Percentiles rank a stretch among this genome's conserved stretches.
phyloP scores from a whole-genome alignment of 2,888 invertebrate genomes.

The Allophyes oxyacanthae region DNA sequence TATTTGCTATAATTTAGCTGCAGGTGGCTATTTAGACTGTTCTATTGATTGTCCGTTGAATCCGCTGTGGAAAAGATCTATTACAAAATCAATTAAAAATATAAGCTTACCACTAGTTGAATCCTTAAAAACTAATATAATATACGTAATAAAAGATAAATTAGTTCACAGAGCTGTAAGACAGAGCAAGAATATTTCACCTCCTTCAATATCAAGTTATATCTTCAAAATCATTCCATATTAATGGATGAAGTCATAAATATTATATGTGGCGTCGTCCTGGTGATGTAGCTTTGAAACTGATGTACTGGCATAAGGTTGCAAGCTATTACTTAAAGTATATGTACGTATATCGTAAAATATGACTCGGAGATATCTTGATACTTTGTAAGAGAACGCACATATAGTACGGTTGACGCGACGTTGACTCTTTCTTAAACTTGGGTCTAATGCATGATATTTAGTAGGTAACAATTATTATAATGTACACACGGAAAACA shows the following conservation, averaged over 20 bases:
- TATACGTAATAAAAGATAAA: background rate
- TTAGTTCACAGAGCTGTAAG: conserved; percentile 13
- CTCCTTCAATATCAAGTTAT: conserved; percentile 13
- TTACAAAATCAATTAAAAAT: too few species aligned
- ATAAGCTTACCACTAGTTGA: too few species aligned
- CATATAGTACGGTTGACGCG: background rate
- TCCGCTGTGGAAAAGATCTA: too few species aligned
- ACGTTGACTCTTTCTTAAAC: conserved; percentile 2
- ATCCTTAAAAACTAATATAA: too few species aligned
- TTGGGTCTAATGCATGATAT: background rate
- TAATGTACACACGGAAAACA: too few species aligned
- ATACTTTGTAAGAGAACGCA: conserved; percentile 12
- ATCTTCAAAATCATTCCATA: conserved; percentile 39
- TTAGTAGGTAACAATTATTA: too few species aligned
- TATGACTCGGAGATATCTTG: conserved; percentile 29
- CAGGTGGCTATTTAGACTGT: too few species aligned
- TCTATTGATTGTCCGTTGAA: too few species aligned
- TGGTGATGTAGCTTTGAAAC: conserved; percentile 25
- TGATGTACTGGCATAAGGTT: conserved; percentile 24
- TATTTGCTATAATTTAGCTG: too few species aligned
- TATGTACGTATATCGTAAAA: conserved; percentile 33
- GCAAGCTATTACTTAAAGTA: conserved; percentile 17
- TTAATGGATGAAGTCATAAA: conserved; percentile 45
- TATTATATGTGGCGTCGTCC: conserved; percentile 37
- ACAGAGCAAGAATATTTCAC: conserved; percentile 14